These are phyloP conservation scores for Pseudorectes ferrugineus DNA, from an alignment of 2,113 vertebrate species.

Conservation along the genomic window DNA sequence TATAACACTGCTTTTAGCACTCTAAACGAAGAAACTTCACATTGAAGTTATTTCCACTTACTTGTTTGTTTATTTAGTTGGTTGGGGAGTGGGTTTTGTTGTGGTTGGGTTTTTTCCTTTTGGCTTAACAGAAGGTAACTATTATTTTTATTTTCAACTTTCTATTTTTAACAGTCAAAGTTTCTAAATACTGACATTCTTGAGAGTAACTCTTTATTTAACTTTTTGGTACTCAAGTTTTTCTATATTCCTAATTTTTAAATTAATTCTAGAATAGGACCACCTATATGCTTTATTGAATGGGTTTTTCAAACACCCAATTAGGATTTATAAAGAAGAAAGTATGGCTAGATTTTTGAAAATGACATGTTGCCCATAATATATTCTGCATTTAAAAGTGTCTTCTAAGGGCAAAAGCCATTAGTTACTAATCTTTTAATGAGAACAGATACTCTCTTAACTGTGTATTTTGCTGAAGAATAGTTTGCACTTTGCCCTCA, in stretches of 20 bases:
- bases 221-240: not conserved
- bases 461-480: not conserved
- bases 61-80: not conserved
- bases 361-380: not conserved
- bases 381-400: not conserved
- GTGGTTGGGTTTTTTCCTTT: not conserved
- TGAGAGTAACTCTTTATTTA: not conserved
- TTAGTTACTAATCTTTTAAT: not conserved
- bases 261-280: not conserved
- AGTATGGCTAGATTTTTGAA: not conserved
- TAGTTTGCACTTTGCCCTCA: not conserved
- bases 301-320: not conserved
- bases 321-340: not conserved
- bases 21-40: not conserved
- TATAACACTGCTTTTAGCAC: not conserved
- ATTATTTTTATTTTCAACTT: not conserved
- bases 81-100: fast-evolving
- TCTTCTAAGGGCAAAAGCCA: not conserved
- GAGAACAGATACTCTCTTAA: not conserved
- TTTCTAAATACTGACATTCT: not conserved
- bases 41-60: not conserved
- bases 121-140: not conserved
- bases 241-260: not conserved
- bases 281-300: not conserved
- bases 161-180: not conserved